Percentiles rank a stretch among this genome's conserved stretches.
Conservation (phyloP, 2,888 invertebrate species). For the Cerceris ruficornis region DNA sequence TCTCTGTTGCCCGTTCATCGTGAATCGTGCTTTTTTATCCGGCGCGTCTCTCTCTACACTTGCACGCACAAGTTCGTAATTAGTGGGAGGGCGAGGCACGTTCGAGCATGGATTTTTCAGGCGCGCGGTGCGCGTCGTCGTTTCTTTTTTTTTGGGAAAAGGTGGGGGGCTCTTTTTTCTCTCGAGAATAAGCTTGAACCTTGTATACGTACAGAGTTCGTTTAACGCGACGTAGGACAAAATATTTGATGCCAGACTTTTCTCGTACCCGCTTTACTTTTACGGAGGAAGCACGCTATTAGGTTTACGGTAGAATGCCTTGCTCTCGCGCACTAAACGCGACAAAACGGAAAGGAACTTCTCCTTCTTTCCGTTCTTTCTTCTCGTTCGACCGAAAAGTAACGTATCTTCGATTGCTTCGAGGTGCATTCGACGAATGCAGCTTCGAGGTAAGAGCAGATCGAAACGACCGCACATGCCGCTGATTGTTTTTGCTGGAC, state of each 20-base stretch:
- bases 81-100: conserved; percentile 52
- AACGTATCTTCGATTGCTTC: not conserved
- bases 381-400: not conserved
- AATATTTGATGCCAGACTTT: conserved; percentile 49
- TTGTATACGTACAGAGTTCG: conserved; percentile 31
- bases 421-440: conserved; percentile 32
- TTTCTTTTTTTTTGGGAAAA: no score
- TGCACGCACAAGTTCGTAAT: conserved; percentile 42
- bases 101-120: conserved; percentile 29
- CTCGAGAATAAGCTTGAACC: conserved; percentile 32
- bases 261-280: conserved; percentile 37
- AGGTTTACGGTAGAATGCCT: conserved; percentile 37
- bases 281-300: conserved; percentile 49
- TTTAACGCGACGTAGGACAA: conserved; percentile 45
- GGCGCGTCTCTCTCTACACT: conserved; percentile 18
- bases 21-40: conserved; percentile 37
- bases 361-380: not conserved
- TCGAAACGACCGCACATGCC: conserved; percentile 42
- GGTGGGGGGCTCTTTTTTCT: not conserved
- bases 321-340: conserved; percentile 26
- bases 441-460: conserved; percentile 21
- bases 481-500: conserved; percentile 6
- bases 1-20: conserved; percentile 17
- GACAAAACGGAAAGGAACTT: conserved; percentile 19
- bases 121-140: no score